phyloP scores from a whole-genome alignment of 2,113 vertebrate species.

The Callionymus lyra region DNA sequence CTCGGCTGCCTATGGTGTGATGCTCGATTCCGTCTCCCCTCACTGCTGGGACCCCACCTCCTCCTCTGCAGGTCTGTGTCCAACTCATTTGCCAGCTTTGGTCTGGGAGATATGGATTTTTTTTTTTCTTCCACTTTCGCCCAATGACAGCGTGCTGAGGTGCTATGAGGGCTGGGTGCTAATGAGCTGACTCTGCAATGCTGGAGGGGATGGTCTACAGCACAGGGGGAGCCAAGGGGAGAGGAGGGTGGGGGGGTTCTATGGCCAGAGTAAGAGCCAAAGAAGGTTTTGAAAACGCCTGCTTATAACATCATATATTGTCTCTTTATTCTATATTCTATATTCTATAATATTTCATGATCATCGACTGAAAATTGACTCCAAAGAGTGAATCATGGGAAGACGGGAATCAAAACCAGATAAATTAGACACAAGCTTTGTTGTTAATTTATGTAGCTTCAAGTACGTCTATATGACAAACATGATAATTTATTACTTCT shows the following conservation, averaged over 20 bases:
- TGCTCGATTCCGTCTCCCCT: conserved; percentile 33
- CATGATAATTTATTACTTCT: too few species aligned
- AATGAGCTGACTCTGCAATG: conserved; percentile 98
- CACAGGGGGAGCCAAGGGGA: conserved; percentile 73
- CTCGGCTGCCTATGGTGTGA: conserved; percentile 44
- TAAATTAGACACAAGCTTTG: too few species aligned
- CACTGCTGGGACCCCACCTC: conserved; percentile 41
- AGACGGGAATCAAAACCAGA: too few species aligned
- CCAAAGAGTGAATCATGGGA: too few species aligned
- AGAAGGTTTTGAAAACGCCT: too few species aligned
- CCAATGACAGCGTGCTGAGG: conserved; percentile 88
- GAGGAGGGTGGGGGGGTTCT: conserved; percentile 37
- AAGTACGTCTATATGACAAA: too few species aligned
- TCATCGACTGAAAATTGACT: too few species aligned
- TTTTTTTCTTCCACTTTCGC: conserved; percentile 35
- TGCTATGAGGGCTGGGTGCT: conserved; percentile 96
- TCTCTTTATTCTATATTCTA: too few species aligned
- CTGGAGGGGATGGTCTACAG: conserved; percentile 76
- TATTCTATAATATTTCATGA: too few species aligned
- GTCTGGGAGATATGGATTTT: conserved; percentile 83
- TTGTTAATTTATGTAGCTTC: too few species aligned
- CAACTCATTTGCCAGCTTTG: conserved; percentile 69
- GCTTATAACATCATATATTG: too few species aligned
- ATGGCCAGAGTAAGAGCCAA: conserved; percentile 9
- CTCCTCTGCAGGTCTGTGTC: conserved; percentile 56